Evolutionary conservation across 2,113 vertebrate species (phyloP).

Genomic region (Pithys albifrons): DNA sequence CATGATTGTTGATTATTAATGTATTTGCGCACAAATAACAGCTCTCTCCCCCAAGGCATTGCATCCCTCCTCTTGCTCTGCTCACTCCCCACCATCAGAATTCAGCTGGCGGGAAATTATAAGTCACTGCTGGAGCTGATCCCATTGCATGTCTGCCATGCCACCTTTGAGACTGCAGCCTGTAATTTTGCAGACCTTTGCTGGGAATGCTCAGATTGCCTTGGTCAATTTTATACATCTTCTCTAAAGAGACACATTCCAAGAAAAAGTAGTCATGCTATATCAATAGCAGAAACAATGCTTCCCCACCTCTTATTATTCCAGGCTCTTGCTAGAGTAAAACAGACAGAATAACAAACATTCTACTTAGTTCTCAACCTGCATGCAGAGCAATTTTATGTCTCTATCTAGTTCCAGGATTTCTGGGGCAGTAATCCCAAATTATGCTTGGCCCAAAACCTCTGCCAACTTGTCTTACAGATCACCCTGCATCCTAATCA

Average conservation of each 20-base stretch:
- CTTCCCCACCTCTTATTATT: slow-evolving; percentile 30
- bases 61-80: background rate
- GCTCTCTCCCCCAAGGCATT: background rate
- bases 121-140: background rate
- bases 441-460: slow-evolving; percentile 25
- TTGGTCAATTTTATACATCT: background rate
- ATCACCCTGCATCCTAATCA: background rate
- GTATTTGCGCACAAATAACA: slow-evolving; percentile 29
- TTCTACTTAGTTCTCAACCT: slow-evolving; percentile 31
- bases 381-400: slow-evolving; percentile 12
- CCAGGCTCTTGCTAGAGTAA: slow-evolving; percentile 49
- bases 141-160: background rate
- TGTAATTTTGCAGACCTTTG: slow-evolving; percentile 25
- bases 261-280: background rate
- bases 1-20: slow-evolving; percentile 23
- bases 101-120: background rate
- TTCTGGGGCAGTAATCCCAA: background rate
- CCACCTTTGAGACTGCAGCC: background rate
- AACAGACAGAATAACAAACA: slow-evolving; percentile 51
- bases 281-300: slow-evolving; percentile 40
- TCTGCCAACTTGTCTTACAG: slow-evolving; percentile 27
- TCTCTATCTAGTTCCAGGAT: background rate
- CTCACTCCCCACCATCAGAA: background rate
- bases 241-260: background rate
- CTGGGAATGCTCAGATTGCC: slow-evolving; percentile 6